Base-by-base conservation (phyloP, 1,140 invertebrate genomes). In the Heliothis subflexa region DNA sequence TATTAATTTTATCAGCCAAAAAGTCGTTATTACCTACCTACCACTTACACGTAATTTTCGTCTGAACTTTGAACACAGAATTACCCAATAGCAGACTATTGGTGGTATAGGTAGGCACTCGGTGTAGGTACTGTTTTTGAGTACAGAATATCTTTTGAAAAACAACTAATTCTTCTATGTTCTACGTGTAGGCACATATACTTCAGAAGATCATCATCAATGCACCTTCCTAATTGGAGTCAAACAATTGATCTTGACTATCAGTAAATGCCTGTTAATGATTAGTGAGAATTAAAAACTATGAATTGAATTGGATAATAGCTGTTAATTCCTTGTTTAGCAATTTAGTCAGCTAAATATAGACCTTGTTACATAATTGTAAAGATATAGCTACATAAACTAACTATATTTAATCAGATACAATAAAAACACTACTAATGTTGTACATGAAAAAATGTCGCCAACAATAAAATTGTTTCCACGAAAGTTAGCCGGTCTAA, bases 211-310 rank as follows among this genome's bases (percentile, higher is more conserved):
- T 11, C 9, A 10, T 25, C 10, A 28, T 5, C 11, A 59, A 59
- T 14, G 2, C 13, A 40, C 33, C 55, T 59, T 25, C 21, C 25
- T 64, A 40, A 40, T 62, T n/a, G 33, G 40, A 64, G 45, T 64
- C 40, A 64, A 64, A 33, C 61, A 64, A 64, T 64, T 64, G 61
- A 64, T 64, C 61, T 64, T 45, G 61, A 45, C n/a, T 18, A 16
- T 45, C 14, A 14, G 28, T 13, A 64, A 64, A 7, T 18, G 14
- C 28, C 16, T 33, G 33, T n/a, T 64, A 45, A 64, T 45, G 40
- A 64, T 10, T 33, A 33, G 4, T 2, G 7, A 12, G 40, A 18
- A 64, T 45, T 64, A 59, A 59, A 59, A 59, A 59, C 55, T 28
- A 59, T 13, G 55, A 71, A 25, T 14, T 59, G 14, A 59, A 59